Conservation (phyloP, 2,888 invertebrate species). For the Operophtera brumata region DNA sequence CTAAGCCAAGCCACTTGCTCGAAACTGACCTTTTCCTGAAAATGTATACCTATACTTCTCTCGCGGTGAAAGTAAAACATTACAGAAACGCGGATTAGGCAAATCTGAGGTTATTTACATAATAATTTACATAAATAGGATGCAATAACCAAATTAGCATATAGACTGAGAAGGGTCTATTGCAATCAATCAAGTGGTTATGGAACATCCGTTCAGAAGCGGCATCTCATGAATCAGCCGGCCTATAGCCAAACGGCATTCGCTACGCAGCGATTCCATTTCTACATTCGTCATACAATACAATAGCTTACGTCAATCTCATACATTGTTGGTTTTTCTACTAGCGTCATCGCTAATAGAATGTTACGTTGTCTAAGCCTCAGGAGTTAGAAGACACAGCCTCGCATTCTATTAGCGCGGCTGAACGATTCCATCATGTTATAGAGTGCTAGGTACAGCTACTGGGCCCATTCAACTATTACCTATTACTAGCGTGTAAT, state of each 20-base stretch:
- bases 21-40: constrained; percentile 28
- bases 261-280: no score
- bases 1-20: constrained; percentile 45
- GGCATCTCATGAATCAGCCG: neutral
- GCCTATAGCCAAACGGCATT: no score
- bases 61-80: no score
- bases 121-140: constrained; percentile 71
- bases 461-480: no score
- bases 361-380: no score
- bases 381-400: neutral
- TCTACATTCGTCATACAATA: no score
- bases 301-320: no score
- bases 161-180: constrained; percentile 61
- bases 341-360: no score
- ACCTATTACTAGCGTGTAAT: no score
- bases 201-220: constrained; percentile 21
- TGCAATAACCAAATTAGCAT: constrained; percentile 61
- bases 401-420: neutral
- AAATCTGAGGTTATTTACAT: constrained; percentile 63
- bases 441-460: no score
- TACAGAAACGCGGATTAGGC: constrained; percentile 48
- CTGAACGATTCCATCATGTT: no score
- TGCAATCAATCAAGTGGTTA: constrained; percentile 58
- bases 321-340: no score
- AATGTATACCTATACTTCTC: neutral